Evolutionary conservation across 2,113 vertebrate genomes (phyloP), one percentile per base, ranked within the genome.

Genomic region (Argyrosomus japonicus): DNA sequence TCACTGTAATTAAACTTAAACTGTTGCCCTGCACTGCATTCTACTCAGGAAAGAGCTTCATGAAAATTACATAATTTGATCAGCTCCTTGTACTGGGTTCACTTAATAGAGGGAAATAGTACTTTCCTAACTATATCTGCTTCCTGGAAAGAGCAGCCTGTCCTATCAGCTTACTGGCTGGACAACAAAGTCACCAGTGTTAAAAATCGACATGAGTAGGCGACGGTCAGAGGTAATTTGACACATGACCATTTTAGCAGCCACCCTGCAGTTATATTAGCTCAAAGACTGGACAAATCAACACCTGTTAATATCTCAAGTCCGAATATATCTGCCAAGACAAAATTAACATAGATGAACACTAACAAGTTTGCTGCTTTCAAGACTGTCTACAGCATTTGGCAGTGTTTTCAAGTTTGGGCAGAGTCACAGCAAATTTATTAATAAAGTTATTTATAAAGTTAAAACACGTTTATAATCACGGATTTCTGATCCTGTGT

Each of bases 41-140:
- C 45, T 60, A 50, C 48, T 36, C 51, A 57, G 54, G 1, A 60
- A 13, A 47, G 29, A 60, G 25, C 76, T 12, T 79, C 51, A 79
- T 54, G 43, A 56, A 21, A 61, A 45, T 51, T 32, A 43, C 2
- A 60, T 36, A 51, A 36, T 67, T 58, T 40, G 4, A 27, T 69
- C 47, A 75, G 18, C 47, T 68, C 47, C 3, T 6, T 53, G 17
- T 13, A 47, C n/a, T n/a, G 14, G 5, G 17, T 43, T 47, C 6
- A 18, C 6, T 81, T 64, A 25, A 74, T 32, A 29, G n/a, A 50
- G 9, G 21, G 6, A 69, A 65, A 18, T 0, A 32, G 8, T 63
- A 2, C 0, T 77, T 78, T 73, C 17, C 51, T 48, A 21, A 51
- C n/a, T 0, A 32, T 1, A 19, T 36, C 15, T 73, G 6, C 13